Evolutionary conservation across 1,140 invertebrate species (phyloP).

Genomic region (Drosophila equinoxialis): DNA sequence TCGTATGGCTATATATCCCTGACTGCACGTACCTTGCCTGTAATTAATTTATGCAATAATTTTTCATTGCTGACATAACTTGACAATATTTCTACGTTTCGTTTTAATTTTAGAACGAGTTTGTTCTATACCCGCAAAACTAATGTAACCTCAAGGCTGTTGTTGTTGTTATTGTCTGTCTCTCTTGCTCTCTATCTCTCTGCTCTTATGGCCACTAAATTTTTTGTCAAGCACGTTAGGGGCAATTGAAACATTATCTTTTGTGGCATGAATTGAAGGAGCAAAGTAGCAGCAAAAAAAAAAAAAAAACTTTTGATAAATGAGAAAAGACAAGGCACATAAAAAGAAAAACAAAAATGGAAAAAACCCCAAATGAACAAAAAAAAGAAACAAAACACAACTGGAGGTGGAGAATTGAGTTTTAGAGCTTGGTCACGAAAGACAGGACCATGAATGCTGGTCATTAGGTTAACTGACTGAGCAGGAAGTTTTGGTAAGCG

Average conservation of each 20-base stretch:
- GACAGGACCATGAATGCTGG: constrained; percentile 66
- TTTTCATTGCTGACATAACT: constrained; percentile 78
- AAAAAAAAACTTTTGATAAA: constrained; percentile 57
- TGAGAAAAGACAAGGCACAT: constrained; percentile 65
- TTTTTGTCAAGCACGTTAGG: constrained; percentile 30
- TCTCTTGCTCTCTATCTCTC: neutral
- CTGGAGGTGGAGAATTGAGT: constrained; percentile 14
- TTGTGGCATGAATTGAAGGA: constrained; percentile 12
- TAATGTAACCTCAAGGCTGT: constrained; percentile 32
- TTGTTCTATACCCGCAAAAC: constrained; percentile 38
- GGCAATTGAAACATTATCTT: constrained; percentile 68
- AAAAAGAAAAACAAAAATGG: constrained; percentile 41
- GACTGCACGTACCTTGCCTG: constrained; percentile 40
- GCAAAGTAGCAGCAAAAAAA: neutral
- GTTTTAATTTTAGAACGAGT: constrained; percentile 66
- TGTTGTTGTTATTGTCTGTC: neutral
- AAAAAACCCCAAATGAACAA: neutral
- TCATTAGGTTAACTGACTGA: constrained; percentile 76
- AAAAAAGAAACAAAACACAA: neutral
- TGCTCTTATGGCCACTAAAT: constrained; percentile 54
- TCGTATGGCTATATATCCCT: constrained; percentile 4
- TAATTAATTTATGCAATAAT: constrained; percentile 82
- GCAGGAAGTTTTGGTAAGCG: constrained; percentile 62
- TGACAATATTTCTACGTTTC: constrained; percentile 51
- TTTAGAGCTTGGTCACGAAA: constrained; percentile 45